Evolutionary conservation across 1,140 invertebrate species (phyloP).

Genomic region (Trachymyrmex cornetzi): DNA sequence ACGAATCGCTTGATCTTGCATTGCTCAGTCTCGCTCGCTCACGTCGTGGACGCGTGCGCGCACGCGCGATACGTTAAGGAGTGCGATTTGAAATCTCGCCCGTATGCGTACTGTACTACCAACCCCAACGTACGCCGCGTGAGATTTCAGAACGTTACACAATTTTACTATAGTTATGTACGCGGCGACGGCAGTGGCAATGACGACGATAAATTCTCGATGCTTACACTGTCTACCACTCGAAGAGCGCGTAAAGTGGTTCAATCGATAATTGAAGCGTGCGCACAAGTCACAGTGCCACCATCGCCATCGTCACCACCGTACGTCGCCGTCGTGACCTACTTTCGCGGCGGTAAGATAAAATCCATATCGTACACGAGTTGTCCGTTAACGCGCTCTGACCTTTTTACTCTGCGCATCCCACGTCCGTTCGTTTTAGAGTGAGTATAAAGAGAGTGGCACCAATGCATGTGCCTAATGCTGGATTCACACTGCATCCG

Average conservation of each 20-base stretch:
- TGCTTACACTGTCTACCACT: conserved; percentile 17
- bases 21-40: conserved; percentile 39
- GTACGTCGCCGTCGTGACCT: conserved; percentile 78
- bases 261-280: conserved; percentile 86
- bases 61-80: background rate
- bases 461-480: too few relatives aligned
- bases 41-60: background rate
- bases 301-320: background rate
- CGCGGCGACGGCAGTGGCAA: background rate
- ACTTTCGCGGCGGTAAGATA: conserved; percentile 79
- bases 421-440: conserved; percentile 20
- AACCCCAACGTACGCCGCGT: background rate
- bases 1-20: conserved; percentile 30
- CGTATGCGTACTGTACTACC: too few relatives aligned
- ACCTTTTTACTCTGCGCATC: conserved; percentile 69
- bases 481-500: too few relatives aligned
- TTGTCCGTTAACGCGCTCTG: conserved; percentile 57
- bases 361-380: conserved; percentile 80
- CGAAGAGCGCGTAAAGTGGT: conserved; percentile 57
- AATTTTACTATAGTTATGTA: background rate
- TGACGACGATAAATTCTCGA: conserved; percentile 22
- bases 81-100: background rate
- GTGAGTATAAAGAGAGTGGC: too few relatives aligned
- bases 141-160: background rate
- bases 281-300: conserved; percentile 79